Conservation (phyloP, 2,888 invertebrate genomes). For the Rhyacophila evoluta region DNA sequence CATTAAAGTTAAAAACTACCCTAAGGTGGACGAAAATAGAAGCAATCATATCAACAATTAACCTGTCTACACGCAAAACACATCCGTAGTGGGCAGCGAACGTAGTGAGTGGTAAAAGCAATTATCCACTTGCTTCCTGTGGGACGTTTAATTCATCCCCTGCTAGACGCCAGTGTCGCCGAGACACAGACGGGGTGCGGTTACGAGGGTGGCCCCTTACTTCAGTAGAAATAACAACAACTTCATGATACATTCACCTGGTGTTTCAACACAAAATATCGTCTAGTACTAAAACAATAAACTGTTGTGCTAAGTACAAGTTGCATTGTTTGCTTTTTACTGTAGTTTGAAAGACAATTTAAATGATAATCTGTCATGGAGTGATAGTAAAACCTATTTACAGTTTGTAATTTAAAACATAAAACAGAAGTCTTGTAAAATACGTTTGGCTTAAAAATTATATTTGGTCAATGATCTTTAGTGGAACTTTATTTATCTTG, state of each 20-base stretch:
- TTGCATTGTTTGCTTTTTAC: no score
- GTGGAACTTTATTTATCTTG: no score
- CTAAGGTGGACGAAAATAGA: not conserved
- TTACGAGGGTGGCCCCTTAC: not conserved
- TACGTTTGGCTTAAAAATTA: no score
- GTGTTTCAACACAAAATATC: not conserved
- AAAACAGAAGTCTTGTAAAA: no score
- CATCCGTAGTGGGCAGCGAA: not conserved
- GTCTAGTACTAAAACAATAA: no score
- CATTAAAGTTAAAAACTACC: not conserved
- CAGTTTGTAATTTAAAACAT: no score
- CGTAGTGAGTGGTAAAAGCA: conserved; percentile 34
- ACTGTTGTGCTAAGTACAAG: no score
- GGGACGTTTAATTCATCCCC: conserved; percentile 41
- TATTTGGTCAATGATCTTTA: no score
- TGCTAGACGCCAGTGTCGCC: conserved; percentile 3
- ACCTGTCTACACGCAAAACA: conserved; percentile 3
- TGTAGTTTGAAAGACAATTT: no score
- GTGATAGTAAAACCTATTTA: no score
- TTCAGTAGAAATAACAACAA: not conserved
- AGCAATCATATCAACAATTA: not conserved
- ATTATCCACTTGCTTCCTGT: conserved; percentile 38
- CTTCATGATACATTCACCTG: not conserved
- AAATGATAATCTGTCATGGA: no score
- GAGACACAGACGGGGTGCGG: not conserved